A percentile compares a stretch with the other conserved stretches of the same genome.
Conservation (phyloP, 2,888 invertebrate genomes). For the Netelia melanura region DNA sequence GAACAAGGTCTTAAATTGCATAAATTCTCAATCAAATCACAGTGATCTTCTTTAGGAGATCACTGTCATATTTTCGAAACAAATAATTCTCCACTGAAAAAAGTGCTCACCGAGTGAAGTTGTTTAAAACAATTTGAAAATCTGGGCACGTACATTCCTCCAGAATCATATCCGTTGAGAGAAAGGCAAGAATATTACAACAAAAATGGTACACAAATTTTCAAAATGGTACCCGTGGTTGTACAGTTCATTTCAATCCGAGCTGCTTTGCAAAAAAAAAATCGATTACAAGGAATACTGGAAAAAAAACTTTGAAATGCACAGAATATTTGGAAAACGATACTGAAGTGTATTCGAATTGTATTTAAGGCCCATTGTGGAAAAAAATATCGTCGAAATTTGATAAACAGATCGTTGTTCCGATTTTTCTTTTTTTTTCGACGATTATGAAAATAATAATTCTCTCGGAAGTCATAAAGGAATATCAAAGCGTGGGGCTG, state of each 20-base stretch:
- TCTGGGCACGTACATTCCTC: slow-evolving; percentile 62
- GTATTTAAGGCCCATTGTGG: slow-evolving; percentile 57
- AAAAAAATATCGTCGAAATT: slow-evolving; percentile 58
- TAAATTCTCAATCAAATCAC: slow-evolving; percentile 9
- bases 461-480: slow-evolving; percentile 70
- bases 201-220: slow-evolving; percentile 46
- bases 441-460: slow-evolving; percentile 72
- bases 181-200: slow-evolving; percentile 63
- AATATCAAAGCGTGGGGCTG: slow-evolving; percentile 70
- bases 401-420: slow-evolving; percentile 66
- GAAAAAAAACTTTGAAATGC: slow-evolving; percentile 60
- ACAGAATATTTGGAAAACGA: slow-evolving; percentile 44
- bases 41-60: slow-evolving; percentile 3
- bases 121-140: slow-evolving; percentile 60
- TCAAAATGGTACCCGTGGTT: slow-evolving; percentile 60
- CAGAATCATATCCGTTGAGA: slow-evolving; percentile 43
- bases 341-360: slow-evolving; percentile 61
- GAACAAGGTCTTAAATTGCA: slow-evolving; percentile 11
- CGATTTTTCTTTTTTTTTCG: slow-evolving; percentile 67
- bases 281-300: slow-evolving; percentile 67
- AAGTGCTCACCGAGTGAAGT: slow-evolving; percentile 50
- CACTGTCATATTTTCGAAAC: slow-evolving; percentile 8
- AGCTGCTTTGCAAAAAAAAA: slow-evolving; percentile 66
- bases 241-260: slow-evolving; percentile 70
- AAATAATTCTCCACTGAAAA: slow-evolving; percentile 7